Conservation (phyloP, 2,888 invertebrate species). For the Loripinus fragilis region DNA sequence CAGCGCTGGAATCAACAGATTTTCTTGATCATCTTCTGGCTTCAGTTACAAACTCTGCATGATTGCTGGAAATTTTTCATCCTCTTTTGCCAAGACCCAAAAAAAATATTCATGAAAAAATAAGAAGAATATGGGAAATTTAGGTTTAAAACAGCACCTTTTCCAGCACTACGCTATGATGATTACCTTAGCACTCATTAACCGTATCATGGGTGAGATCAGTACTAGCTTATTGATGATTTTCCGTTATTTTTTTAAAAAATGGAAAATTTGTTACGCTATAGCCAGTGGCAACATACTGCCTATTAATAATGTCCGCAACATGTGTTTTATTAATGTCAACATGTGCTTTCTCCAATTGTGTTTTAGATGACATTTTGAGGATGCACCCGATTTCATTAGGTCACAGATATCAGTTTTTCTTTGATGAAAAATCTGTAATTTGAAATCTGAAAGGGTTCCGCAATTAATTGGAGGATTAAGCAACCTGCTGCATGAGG, state of each 20-base stretch:
- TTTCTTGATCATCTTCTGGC: no score
- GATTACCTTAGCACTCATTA: neutral
- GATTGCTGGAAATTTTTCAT: no score
- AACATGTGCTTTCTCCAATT: neutral
- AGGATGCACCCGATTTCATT: neutral
- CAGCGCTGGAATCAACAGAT: neutral
- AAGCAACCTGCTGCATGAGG: neutral
- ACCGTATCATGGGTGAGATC: neutral
- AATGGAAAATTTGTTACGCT: neutral
- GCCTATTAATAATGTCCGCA: no score
- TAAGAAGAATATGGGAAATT: no score
- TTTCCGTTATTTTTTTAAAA: no score
- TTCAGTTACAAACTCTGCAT: no score
- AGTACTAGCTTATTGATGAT: neutral
- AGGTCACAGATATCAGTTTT: conserved; percentile 6
- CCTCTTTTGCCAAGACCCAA: no score
- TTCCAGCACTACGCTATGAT: no score
- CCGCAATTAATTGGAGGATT: neutral
- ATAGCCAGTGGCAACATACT: neutral
- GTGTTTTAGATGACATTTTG: conserved; percentile 1
- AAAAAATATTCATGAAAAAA: no score
- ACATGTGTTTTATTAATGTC: neutral
- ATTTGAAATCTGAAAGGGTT: neutral
- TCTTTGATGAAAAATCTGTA: neutral
- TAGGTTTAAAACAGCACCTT: no score